Base-by-base conservation (phyloP, 1,140 invertebrate species). In the Campoletis sonorensis region DNA sequence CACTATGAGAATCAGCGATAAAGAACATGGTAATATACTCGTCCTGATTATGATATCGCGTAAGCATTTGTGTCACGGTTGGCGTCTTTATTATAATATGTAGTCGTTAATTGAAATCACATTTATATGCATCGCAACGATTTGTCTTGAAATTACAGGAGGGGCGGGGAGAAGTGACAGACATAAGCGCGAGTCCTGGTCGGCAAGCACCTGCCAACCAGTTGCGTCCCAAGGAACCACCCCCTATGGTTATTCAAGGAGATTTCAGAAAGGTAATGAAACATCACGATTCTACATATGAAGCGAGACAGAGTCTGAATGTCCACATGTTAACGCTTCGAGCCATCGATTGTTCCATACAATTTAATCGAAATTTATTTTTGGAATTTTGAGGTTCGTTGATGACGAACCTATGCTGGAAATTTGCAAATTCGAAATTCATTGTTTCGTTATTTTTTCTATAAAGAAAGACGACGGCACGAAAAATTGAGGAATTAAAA, bases 171-270 rank as follows among this genome's bases (percentile, higher is more conserved):
- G 95, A 95, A 94, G 95, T 96, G 93, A 95, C 95, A 93, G 96
- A 97, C 93, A 94, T 97, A 94, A 96, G 96, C 90, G 96, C 97
- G 87, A 97, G 96, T 93, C 97, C 97, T 89, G 94, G 97, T 83
- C 95, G 96, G 88, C 96, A 96, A 88, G 95, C 95, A 90, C 94
- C 95, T 91, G 91, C 93, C 93, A 93, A 93, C 92, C 91, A 94
- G 93, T 92, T 93, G 93, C 93, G 95, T 91, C 93, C 94, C 92
- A 94, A 95, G 93, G 94, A 95, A 92, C 92, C 94, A 92, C 95
- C 96, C 86, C 96, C 97, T 87, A 97, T 98, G 95, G 96, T 98
- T 90, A 94, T 98, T 91, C 97, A 98, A 92, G 96, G 97, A 85
- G 97, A 98, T 91, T 98, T 98, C 93, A 94, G 97, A 88, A 98